These are phyloP conservation scores for Camelus dromedarius DNA, from an alignment of 2,113 vertebrate species.

Conservation along the genomic window DNA sequence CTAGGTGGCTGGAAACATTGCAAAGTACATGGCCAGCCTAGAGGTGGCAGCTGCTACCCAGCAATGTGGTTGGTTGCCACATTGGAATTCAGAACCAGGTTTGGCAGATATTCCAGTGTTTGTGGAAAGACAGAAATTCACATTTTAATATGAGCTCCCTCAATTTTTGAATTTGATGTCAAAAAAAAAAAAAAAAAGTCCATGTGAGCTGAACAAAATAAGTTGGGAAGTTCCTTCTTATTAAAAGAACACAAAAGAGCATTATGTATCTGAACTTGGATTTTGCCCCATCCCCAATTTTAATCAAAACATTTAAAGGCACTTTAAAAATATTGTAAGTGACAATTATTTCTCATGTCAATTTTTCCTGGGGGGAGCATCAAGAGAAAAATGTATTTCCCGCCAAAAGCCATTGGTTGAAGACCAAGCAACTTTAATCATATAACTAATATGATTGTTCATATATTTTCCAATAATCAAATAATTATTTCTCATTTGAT, in stretches of 20 bases:
- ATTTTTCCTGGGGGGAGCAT: not conserved
- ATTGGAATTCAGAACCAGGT: not conserved
- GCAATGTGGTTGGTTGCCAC: not conserved
- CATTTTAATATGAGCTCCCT: conserved; percentile 1
- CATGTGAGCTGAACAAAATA: not conserved
- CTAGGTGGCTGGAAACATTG: not conserved
- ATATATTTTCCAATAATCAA: not conserved
- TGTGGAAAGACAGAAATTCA: not conserved
- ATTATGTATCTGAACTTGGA: not conserved
- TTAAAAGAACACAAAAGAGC: not conserved
- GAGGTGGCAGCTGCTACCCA: not conserved
- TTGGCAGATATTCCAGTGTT: not conserved
- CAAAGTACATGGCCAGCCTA: not conserved
- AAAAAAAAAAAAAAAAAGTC: not conserved
- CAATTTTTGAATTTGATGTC: not conserved
- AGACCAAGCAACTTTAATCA: not conserved
- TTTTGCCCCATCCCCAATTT: not conserved
- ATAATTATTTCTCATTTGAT: not conserved
- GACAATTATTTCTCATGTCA: not conserved
- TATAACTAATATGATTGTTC: not conserved
- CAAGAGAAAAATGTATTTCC: not conserved
- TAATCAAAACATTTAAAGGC: not conserved
- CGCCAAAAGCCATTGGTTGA: not conserved
- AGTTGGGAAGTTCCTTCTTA: not conserved
- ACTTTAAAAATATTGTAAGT: not conserved